Percentiles rank a stretch among this genome's conserved stretches.
Evolutionary conservation across 2,888 invertebrate genomes (phyloP).

Genomic region (Octonoba sinensis): DNA sequence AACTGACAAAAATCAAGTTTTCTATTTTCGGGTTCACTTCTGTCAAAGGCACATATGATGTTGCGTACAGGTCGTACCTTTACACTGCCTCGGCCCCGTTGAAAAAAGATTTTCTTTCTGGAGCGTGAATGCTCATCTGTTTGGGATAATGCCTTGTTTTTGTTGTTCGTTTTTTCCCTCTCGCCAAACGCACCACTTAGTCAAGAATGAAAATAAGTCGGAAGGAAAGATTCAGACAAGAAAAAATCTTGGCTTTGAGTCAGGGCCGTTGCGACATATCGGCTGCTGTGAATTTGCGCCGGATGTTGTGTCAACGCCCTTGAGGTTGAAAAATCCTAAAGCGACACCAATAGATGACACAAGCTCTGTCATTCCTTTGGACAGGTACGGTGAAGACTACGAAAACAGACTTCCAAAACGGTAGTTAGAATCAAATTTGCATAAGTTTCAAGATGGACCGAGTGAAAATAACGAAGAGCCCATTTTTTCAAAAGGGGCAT

Average conservation of each 20-base stretch:
- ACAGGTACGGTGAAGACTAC: no score
- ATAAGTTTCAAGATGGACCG: no score
- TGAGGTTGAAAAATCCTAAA: no score
- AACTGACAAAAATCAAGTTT: no score
- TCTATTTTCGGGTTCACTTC: no score
- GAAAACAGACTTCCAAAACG: no score
- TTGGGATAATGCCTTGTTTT: background rate
- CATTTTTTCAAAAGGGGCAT: no score
- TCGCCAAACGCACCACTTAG: background rate
- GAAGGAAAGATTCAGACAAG: background rate
- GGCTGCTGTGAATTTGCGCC: background rate
- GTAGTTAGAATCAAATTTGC: no score
- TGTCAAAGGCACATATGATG: no score
- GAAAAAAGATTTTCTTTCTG: background rate
- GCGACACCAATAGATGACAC: no score
- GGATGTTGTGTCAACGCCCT: background rate
- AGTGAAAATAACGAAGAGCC: no score
- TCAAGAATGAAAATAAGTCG: background rate
- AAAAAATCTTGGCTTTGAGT: background rate
- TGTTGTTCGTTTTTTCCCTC: background rate
- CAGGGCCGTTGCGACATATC: background rate
- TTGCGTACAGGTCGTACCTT: background rate
- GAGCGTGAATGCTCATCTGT: background rate
- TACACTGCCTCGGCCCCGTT: background rate
- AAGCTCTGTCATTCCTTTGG: no score